Percentiles rank a stretch among this genome's conserved stretches.
Evolutionary conservation across 1,140 invertebrate genomes (phyloP).

Genomic region (Apis cerana): DNA sequence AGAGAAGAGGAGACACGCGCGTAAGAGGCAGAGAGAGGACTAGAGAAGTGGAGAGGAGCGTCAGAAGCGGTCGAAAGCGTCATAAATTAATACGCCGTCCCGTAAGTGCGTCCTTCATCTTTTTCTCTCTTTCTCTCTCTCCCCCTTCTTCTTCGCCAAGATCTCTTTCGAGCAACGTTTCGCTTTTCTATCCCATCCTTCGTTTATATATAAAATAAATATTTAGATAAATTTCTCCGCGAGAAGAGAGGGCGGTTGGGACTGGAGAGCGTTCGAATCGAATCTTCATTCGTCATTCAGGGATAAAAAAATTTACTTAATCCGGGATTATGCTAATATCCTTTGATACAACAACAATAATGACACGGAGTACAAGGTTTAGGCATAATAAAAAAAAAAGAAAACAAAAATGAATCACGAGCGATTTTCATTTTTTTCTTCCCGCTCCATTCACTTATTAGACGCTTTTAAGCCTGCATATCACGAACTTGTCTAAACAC

Average conservation of each 20-base stretch:
- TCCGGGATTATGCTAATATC: conserved; percentile 47
- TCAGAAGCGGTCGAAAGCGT: conserved; percentile 55
- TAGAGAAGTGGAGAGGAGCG: conserved; percentile 25
- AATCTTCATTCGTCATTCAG: conserved; percentile 39
- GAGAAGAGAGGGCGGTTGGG: not conserved
- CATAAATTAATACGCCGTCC: conserved; percentile 65
- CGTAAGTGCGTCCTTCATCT: conserved; percentile 39
- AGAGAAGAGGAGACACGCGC: not conserved
- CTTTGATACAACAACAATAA: conserved; percentile 43
- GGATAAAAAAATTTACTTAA: conserved; percentile 44
- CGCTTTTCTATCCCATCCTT: not conserved
- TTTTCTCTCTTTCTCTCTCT: not conserved
- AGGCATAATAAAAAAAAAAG: not conserved
- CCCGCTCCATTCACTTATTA: not conserved
- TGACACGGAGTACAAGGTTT: conserved; percentile 26
- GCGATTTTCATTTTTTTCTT: not conserved
- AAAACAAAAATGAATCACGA: not conserved
- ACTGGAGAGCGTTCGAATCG: not conserved
- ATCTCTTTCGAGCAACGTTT: conserved; percentile 14
- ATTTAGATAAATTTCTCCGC: conserved; percentile 42
- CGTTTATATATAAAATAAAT: conserved; percentile 34
- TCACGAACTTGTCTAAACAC: not conserved
- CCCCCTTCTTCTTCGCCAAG: not conserved
- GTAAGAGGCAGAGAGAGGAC: not conserved
- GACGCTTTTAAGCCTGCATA: conserved; percentile 11